Base-by-base conservation (phyloP, 2,797 vertebrate genomes). In the Sebastes itinus region DNA sequence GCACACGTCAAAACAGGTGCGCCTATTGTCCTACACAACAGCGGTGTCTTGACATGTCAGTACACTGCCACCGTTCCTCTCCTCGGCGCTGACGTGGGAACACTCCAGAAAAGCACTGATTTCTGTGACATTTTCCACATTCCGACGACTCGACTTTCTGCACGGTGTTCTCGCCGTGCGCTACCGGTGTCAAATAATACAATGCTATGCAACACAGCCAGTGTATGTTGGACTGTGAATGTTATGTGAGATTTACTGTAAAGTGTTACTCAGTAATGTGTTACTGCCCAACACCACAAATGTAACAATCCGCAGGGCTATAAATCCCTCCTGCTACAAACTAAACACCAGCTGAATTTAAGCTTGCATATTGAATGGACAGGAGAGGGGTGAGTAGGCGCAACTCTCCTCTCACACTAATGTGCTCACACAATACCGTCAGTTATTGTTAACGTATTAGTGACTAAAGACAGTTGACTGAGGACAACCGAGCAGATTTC, bases 351-450 rank as follows among this genome's bases (percentile, higher is more conserved):
- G 23, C 35, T 63, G 56, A 35, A 25, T 56, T n/a, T 22, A 30
- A 63, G 12, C 9, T 71, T 62, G 18, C 6, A 61, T 32, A 13
- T 46, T 71, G 18, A 72, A 35, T n/a, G 33, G 42, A 28, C 49
- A 54, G 49, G 49, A 54, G n/a, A 60, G 55, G 11, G 46, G 49
- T 75, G 46, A 22, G 35, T 71, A n/a, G 32, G 30, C 11, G 23
- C 22, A n/a, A n/a, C 63, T 35, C 7, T 62, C 11, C 63, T 81
- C 46, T 22, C 38, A 58, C 49, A 28, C 54, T 68, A 68, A 80
- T 77, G 42, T 62, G 52, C 33, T 68, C 42, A 72, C 42, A 71
- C 35, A 70, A 9, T 20, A 71, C 61, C 38, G 79, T 86, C 77
- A 72, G 8, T 81, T 62, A 76, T 58, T 63, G 42, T 86, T 64